Percentiles rank a stretch among this genome's conserved stretches.
Evolutionary conservation across 2,888 invertebrate species (phyloP).

Genomic region (Thymelicus acteon): DNA sequence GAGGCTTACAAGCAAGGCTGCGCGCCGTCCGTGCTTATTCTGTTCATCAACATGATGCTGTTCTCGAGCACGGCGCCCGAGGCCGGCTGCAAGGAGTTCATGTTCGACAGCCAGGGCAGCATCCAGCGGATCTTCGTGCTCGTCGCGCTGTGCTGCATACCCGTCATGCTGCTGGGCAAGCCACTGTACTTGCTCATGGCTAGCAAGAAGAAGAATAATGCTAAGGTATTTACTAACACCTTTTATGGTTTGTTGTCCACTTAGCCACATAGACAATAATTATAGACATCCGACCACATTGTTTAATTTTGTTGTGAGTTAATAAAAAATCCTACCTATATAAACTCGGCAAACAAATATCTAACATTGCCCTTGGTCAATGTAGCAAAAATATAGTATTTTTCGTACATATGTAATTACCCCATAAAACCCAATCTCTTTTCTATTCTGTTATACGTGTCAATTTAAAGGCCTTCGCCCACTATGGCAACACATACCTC

Average conservation of each 20-base stretch:
- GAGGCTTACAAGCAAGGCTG: slow-evolving; percentile 82
- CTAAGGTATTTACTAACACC: slow-evolving; percentile 56
- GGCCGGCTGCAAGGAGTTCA: slow-evolving; percentile 83
- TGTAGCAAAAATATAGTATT: too few species aligned
- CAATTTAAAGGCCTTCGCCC: too few species aligned
- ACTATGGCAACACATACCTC: too few species aligned
- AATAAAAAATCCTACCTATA: background rate
- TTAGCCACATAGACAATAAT: too few species aligned
- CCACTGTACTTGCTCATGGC: slow-evolving; percentile 90
- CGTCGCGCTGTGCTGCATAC: slow-evolving; percentile 92
- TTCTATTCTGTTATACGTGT: too few species aligned
- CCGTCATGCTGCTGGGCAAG: slow-evolving; percentile 97
- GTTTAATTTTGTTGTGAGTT: background rate
- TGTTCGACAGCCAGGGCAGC: slow-evolving; percentile 88
- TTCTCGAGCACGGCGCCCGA: slow-evolving; percentile 86
- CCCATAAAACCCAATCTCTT: too few species aligned
- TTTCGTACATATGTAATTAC: too few species aligned
- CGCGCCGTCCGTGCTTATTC: slow-evolving; percentile 98
- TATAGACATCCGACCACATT: too few species aligned
- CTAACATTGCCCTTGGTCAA: too few species aligned
- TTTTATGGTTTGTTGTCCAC: too few species aligned
- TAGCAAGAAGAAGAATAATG: slow-evolving; percentile 62
- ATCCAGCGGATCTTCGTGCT: slow-evolving; percentile 92
- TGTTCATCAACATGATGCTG: slow-evolving; percentile 99
- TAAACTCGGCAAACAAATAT: too few species aligned